Conservation (phyloP, 2,113 vertebrate species). For the Dasyornis broadbenti region DNA sequence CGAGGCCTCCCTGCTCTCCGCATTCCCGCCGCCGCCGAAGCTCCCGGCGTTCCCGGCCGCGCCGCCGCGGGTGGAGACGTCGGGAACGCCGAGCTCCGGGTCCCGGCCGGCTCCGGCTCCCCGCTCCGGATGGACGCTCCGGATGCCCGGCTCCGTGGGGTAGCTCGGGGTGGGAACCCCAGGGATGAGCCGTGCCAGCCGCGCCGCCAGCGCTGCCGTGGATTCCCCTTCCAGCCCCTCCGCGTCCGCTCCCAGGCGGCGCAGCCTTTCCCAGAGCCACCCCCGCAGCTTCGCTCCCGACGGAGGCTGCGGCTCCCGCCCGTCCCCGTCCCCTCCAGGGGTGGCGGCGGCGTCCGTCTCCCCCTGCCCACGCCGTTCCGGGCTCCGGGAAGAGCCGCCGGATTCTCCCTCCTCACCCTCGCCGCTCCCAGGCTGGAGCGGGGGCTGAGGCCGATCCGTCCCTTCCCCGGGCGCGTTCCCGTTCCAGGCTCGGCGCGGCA, state of each 20-base stretch:
- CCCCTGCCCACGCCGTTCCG: background rate
- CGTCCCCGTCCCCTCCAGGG: background rate
- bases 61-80: background rate
- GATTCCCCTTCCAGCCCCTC: background rate
- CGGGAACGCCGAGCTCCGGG: background rate
- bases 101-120: background rate
- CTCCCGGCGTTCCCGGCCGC: background rate
- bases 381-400: background rate
- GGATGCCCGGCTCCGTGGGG: background rate
- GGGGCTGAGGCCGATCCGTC: background rate
- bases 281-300: background rate
- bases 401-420: background rate
- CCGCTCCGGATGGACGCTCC: background rate
- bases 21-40: background rate
- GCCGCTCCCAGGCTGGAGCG: background rate
- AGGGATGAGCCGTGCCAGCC: background rate
- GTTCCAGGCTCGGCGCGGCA: background rate
- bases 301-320: background rate
- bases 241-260: background rate
- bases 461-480: background rate
- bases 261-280: background rate
- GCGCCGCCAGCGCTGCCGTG: background rate
- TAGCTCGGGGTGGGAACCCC: rapidly evolving
- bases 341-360: background rate
- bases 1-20: background rate